Evolutionary conservation across 2,113 vertebrate genomes (phyloP).

Genomic region (Baryphthengus martii): DNA sequence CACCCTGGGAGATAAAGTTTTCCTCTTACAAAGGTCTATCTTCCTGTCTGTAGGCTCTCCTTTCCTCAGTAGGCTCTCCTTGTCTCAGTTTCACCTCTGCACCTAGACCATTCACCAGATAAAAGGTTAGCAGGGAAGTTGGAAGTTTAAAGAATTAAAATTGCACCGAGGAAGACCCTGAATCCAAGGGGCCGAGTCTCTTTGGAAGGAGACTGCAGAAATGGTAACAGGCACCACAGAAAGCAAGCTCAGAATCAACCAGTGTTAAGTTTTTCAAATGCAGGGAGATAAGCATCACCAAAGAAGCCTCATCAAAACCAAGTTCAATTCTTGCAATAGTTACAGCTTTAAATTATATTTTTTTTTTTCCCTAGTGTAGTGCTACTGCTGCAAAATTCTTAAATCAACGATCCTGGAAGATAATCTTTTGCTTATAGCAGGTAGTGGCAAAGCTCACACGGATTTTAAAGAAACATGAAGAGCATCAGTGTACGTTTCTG

Average conservation of each 20-base stretch:
- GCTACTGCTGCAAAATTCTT: background rate
- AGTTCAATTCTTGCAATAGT: background rate
- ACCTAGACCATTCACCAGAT: background rate
- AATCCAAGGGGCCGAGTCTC: background rate
- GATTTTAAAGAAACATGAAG: background rate
- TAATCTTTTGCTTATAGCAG: background rate
- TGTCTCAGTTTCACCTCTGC: background rate
- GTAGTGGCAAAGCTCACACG: background rate
- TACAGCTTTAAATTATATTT: background rate
- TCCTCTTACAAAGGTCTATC: background rate
- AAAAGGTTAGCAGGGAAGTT: background rate
- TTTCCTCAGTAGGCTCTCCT: background rate
- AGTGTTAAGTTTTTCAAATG: background rate
- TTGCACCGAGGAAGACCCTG: background rate
- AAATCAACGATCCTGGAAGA: background rate
- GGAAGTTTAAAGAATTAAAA: background rate
- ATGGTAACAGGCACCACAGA: background rate
- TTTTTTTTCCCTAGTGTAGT: too few species aligned
- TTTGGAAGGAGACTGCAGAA: background rate
- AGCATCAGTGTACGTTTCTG: background rate
- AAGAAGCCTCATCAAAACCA: background rate
- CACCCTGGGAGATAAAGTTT: background rate
- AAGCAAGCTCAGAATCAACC: background rate
- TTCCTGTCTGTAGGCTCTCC: background rate
- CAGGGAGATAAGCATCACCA: background rate